Evolutionary conservation across 1,140 invertebrate genomes (phyloP).

Genomic region (Ips nitidus): DNA sequence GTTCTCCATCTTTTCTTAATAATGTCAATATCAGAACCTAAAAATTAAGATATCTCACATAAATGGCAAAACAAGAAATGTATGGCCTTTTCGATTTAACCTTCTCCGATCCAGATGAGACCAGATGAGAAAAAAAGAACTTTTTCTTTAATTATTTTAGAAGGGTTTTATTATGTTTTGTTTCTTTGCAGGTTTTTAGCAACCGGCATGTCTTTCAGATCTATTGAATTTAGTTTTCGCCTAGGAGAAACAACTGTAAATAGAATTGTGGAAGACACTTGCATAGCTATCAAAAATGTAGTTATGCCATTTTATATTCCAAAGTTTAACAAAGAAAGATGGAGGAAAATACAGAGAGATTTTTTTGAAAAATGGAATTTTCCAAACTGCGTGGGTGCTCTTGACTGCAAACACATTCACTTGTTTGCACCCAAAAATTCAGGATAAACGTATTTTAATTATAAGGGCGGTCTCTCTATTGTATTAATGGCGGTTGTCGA

Average conservation of each 20-base stretch:
- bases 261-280: conserved; percentile 37
- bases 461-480: neutral
- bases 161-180: neutral
- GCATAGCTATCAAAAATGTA: conserved; percentile 23
- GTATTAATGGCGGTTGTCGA: conserved; percentile 2
- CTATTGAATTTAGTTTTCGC: conserved; percentile 37
- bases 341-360: conserved; percentile 1
- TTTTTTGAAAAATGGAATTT: neutral
- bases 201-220: conserved; percentile 36
- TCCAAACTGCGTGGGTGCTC: no score
- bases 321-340: neutral
- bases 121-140: no score
- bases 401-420: no score
- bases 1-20: no score
- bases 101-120: no score
- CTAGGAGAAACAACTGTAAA: conserved; percentile 37
- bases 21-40: no score
- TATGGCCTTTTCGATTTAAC: no score
- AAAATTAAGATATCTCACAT: no score
- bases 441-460: no score
- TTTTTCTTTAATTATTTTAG: no score
- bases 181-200: conserved; percentile 38
- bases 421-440: no score
- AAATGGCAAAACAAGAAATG: no score
- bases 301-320: conserved; percentile 6